A percentile compares a stretch with the other conserved stretches of the same genome.
phyloP scores from a whole-genome alignment of 2,888 invertebrate species.

The Desoria tigrina region DNA sequence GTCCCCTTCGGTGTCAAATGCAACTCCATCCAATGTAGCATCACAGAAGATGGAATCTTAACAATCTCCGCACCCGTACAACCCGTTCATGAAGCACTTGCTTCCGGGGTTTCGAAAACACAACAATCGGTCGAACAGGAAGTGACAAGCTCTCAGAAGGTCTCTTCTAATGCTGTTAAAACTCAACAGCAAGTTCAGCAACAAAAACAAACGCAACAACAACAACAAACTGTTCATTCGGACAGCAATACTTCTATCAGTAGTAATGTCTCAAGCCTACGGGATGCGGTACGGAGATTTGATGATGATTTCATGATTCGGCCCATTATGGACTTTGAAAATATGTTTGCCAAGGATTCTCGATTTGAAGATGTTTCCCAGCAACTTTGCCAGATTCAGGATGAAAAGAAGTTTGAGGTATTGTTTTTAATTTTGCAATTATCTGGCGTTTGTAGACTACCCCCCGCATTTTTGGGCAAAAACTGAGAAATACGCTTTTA shows the following conservation, averaged over 20 bases:
- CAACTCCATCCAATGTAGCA: slow-evolving; percentile 5
- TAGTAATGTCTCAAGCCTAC: background rate
- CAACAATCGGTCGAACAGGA: background rate
- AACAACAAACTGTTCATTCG: background rate
- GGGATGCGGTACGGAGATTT: background rate
- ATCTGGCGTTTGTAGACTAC: too few species aligned
- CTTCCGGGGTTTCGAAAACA: background rate
- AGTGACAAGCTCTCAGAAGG: background rate
- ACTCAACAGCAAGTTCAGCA: slow-evolving; percentile 4
- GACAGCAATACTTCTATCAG: background rate
- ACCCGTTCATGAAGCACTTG: background rate
- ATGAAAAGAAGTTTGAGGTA: slow-evolving; percentile 13
- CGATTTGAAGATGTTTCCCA: background rate
- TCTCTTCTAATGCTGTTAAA: too few species aligned
- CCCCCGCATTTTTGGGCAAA: too few species aligned
- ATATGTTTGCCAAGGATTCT: too few species aligned
- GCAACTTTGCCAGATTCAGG: background rate
- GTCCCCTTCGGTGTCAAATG: slow-evolving; percentile 16
- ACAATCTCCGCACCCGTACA: slow-evolving; percentile 12
- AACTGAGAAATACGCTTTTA: too few species aligned
- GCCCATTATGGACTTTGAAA: slow-evolving; percentile 3
- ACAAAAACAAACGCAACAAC: background rate
- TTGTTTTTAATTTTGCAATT: too few species aligned
- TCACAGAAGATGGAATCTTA: slow-evolving; percentile 6
- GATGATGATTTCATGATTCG: slow-evolving; percentile 5